Evolutionary conservation across 2,888 invertebrate genomes (phyloP), one percentile per base, ranked within the genome.

Genomic region (Carabus problematicus): DNA sequence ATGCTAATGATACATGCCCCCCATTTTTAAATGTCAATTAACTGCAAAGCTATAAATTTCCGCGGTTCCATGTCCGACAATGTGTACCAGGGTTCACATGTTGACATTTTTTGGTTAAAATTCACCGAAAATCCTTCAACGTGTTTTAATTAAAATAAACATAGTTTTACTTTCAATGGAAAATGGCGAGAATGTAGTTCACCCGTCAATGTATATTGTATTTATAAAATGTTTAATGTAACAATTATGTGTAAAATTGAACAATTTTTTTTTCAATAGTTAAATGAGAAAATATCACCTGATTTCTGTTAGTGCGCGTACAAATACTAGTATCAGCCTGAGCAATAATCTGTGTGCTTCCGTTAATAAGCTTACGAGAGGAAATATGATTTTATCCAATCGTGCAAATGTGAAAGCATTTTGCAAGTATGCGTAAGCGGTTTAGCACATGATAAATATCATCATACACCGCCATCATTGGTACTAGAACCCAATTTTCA

Each of bases 21-120:
- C 45, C 45, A n/a, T 45, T n/a, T 45, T 60, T 16, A 19, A 54
- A 64, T 55, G 55, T 43, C 55, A 64, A 54, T 64, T 64, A 64
- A 64, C 64, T 64, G 43, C 56, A 64, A 64, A 64, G 64, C 64
- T 14, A 55, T 64, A 64, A 64, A 64, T 55, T 55, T 42, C 39
- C 54, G 40, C 0, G 41, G 56, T 56, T 45, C 56, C 47, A 29
- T 64, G 64, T 64, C 56, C 64, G 56, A 55, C 55, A 64, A 14
- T 56, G 39, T 64, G 47, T 45, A 59, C 3, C n/a, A 12, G 2
- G 45, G 29, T 52, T 52, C 52, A 19, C 16, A 52, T 52, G 52
- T 52, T 19, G 19, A 52, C 52, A 19, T 52, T 52, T 52, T 52
- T 52, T 16, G 19, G 16, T 52, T 52, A 16, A 52, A 52, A 52